These are phyloP conservation scores for Eptatretus atami DNA, from an alignment of 2,797 vertebrate species.

Conservation along the genomic window DNA sequence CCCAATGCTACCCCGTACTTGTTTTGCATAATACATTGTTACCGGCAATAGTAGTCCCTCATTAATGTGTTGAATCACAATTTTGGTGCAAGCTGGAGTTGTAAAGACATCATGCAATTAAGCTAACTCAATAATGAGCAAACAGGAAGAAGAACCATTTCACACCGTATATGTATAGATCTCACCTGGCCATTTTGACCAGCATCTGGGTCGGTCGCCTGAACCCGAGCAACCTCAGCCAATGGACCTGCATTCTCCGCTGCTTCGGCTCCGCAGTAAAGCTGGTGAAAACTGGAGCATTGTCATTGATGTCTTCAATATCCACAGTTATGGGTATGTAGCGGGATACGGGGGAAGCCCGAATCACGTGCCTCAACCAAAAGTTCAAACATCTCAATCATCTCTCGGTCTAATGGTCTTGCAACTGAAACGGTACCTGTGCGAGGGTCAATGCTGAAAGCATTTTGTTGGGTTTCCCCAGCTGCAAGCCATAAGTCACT, in stretches of 20 bases:
- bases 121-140: too few species aligned
- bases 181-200: slow-evolving; percentile 45
- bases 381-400: slow-evolving; percentile 49
- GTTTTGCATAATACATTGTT: too few species aligned
- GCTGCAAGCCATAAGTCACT: slow-evolving; percentile 77
- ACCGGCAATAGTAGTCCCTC: too few species aligned
- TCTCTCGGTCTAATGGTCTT: slow-evolving; percentile 46
- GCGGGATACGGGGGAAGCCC: slow-evolving; percentile 75
- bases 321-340: slow-evolving; percentile 58
- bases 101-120: too few species aligned
- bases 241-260: slow-evolving; percentile 54
- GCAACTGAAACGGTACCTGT: slow-evolving; percentile 48
- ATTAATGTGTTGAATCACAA: too few species aligned
- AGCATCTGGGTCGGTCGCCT: slow-evolving; percentile 45
- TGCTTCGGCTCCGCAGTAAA: slow-evolving; percentile 48
- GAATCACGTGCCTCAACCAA: slow-evolving; percentile 80
- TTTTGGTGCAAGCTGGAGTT: too few species aligned
- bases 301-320: slow-evolving; percentile 65
- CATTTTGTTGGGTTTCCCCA: slow-evolving; percentile 55
- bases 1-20: too few species aligned
- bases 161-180: too few species aligned
- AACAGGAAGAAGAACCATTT: too few species aligned
- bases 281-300: slow-evolving; percentile 40
- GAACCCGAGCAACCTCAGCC: slow-evolving; percentile 28
- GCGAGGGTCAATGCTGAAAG: slow-evolving; percentile 61